These are phyloP conservation scores for Diadophis punctatus DNA, from an alignment of 2,113 vertebrate genomes.

Conservation along the genomic window DNA sequence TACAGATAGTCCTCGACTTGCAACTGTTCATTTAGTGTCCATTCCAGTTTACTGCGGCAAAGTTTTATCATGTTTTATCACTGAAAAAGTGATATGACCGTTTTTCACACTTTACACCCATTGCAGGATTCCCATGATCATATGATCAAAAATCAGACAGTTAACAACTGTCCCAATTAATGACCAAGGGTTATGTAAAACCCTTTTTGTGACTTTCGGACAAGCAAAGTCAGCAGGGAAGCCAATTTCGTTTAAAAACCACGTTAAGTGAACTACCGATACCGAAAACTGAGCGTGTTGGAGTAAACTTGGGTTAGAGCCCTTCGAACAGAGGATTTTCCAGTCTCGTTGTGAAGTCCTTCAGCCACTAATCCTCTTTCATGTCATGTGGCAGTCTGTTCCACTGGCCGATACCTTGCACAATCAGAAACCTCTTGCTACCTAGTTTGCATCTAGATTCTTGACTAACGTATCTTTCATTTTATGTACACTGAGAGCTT, in stretches of 20 bases:
- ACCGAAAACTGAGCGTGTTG: too few relatives aligned
- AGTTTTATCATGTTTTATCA: too few relatives aligned
- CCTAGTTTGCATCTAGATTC: background rate
- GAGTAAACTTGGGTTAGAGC: background rate
- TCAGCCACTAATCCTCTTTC: background rate
- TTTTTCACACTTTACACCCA: background rate
- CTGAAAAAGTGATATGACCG: background rate
- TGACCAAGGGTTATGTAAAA: background rate
- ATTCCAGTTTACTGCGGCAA: background rate
- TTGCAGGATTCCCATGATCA: background rate
- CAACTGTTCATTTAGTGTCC: background rate
- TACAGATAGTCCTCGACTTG: background rate
- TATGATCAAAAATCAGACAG: background rate
- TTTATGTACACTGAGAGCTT: too few relatives aligned
- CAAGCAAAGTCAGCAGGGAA: too few relatives aligned
- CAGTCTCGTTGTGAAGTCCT: background rate
- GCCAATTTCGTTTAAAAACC: too few relatives aligned
- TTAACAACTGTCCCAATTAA: background rate
- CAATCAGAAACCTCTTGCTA: background rate
- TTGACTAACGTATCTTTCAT: too few relatives aligned
- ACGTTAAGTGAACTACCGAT: background rate
- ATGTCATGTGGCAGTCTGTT: background rate
- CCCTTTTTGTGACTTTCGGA: too few relatives aligned
- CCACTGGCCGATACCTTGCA: background rate
- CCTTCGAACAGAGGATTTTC: background rate